Conservation (phyloP, 2,113 vertebrate genomes). For the Chloroceryle aenea region DNA sequence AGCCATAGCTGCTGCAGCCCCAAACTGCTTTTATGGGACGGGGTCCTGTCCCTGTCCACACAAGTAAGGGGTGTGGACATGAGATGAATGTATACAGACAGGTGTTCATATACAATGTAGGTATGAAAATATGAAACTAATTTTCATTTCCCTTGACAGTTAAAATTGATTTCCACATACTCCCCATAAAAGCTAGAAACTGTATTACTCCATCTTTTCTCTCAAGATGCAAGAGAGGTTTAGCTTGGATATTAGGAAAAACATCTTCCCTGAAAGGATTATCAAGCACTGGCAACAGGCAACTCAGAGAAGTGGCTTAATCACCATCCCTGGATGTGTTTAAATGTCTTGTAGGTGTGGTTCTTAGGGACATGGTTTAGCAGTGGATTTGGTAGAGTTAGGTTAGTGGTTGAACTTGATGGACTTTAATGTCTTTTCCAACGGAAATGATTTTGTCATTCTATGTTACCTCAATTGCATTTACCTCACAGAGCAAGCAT, state of each 20-base stretch:
- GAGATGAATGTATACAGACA: background rate
- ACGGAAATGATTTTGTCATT: no score
- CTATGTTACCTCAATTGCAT: accelerated
- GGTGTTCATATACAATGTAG: background rate
- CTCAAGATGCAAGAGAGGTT: background rate
- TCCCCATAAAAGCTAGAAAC: background rate
- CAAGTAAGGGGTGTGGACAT: background rate
- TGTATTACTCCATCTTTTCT: background rate
- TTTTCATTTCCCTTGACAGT: background rate
- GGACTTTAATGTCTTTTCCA: no score
- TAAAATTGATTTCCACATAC: background rate
- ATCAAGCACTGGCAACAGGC: no score
- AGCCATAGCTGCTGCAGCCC: background rate
- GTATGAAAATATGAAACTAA: background rate
- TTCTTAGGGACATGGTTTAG: no score
- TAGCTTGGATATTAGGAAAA: no score
- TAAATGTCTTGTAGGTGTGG: no score
- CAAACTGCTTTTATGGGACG: background rate
- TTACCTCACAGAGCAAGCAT: accelerated
- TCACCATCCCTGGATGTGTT: no score
- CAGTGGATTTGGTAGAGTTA: no score
- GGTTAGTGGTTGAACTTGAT: no score
- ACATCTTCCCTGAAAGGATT: no score
- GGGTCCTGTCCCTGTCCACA: background rate
- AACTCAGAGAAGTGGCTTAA: no score